These are phyloP conservation scores for Fistularia tabacaria DNA, from an alignment of 2,797 vertebrate genomes.

Conservation along the genomic window DNA sequence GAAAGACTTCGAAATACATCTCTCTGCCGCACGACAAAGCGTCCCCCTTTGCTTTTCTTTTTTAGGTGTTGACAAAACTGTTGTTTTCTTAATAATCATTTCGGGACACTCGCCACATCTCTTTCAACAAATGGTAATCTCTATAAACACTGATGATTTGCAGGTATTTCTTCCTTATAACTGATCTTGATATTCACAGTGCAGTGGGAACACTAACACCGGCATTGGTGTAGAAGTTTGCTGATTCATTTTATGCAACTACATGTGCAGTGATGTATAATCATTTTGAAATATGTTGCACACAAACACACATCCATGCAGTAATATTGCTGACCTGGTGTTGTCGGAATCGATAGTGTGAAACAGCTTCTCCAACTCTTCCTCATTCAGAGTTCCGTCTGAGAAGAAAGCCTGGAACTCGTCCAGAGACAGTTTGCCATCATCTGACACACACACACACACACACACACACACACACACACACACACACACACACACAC, in stretches of 20 bases:
- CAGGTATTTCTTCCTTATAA: slow-evolving; percentile 9
- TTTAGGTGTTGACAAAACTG: too few relatives aligned
- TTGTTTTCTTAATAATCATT: too few relatives aligned
- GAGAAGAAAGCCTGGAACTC: slow-evolving; percentile 98
- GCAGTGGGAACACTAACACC: not conserved
- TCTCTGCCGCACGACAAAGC: slow-evolving; percentile 8
- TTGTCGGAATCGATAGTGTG: slow-evolving; percentile 97
- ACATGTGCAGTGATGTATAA: too few relatives aligned
- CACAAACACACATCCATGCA: not conserved
- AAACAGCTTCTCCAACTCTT: slow-evolving; percentile 95
- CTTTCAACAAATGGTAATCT: too few relatives aligned
- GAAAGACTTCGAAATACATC: slow-evolving; percentile 17
- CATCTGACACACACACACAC: slow-evolving; percentile 77
- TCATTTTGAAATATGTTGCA: not conserved
- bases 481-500: slow-evolving; percentile 14
- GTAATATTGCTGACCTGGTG: slow-evolving; percentile 84
- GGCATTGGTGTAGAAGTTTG: slow-evolving; percentile 7
- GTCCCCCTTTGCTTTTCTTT: too few relatives aligned
- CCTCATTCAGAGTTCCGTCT: slow-evolving; percentile 89
- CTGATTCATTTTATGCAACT: slow-evolving; percentile 21
- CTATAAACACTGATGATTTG: not conserved
- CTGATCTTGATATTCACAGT: too few relatives aligned
- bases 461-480: slow-evolving; percentile 24
- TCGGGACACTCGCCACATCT: too few relatives aligned
- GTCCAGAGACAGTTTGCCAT: slow-evolving; percentile 95